phyloP scores from a whole-genome alignment of 2,797 vertebrate species.

The Pseudochaenichthys georgianus region DNA sequence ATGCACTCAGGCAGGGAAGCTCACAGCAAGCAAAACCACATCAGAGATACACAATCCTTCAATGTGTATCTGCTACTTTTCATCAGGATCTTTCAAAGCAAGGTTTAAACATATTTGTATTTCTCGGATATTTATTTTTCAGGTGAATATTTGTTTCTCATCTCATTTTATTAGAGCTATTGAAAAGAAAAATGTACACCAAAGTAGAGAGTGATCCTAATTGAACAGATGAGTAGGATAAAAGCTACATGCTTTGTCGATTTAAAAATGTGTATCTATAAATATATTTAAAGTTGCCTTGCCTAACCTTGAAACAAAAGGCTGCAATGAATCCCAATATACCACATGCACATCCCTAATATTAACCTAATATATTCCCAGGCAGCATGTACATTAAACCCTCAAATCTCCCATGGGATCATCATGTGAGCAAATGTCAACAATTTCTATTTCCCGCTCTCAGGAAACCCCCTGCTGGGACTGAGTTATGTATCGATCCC shows the following conservation, averaged over 20 bases:
- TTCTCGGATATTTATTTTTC: too few species aligned
- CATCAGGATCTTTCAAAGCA: not conserved
- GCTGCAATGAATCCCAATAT: not conserved
- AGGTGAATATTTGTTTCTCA: too few species aligned
- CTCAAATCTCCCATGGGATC: not conserved
- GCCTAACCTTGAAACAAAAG: not conserved
- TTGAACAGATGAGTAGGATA: too few species aligned
- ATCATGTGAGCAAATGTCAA: constrained; percentile 20
- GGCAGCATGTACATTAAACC: not conserved
- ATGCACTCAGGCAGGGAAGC: not conserved
- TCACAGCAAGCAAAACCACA: too few species aligned
- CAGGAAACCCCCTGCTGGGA: constrained; percentile 16
- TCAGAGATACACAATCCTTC: not conserved
- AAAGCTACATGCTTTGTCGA: too few species aligned
- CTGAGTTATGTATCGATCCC: constrained; percentile 33
- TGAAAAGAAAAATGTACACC: too few species aligned
- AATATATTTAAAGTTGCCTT: too few species aligned
- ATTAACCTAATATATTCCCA: constrained; percentile 6
- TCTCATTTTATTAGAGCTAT: too few species aligned
- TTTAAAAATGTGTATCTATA: too few species aligned
- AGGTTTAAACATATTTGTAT: not conserved
- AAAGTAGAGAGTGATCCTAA: too few species aligned
- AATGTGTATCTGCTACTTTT: not conserved
- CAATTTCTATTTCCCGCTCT: constrained; percentile 21
- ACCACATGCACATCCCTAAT: too few species aligned